Conservation (phyloP, 92 coral and sea anemone species). For the Zoanthus solanderi region DNA sequence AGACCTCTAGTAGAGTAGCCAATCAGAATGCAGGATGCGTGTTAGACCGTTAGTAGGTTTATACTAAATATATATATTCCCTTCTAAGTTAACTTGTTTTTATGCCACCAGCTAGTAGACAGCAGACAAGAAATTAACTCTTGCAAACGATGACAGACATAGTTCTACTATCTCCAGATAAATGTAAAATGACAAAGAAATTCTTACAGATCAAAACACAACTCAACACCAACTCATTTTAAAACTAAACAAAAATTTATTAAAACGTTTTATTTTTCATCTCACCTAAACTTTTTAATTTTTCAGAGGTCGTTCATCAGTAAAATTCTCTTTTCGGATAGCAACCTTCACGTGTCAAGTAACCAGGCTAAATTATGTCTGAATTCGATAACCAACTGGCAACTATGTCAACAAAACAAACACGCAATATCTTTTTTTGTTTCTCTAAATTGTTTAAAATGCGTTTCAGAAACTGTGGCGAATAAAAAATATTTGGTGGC, state of each 20-base stretch:
- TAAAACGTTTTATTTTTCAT: not conserved
- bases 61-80: no score
- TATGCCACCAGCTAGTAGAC: no score
- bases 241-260: not conserved
- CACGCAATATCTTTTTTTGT: not conserved
- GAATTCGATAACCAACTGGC: not conserved
- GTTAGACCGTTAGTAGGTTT: no score
- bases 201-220: no score
- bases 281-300: not conserved
- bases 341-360: conserved; percentile 37
- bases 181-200: no score
- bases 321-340: not conserved
- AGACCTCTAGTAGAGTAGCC: no score
- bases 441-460: not conserved
- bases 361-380: not conserved
- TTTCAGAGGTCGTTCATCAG: not conserved
- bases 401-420: conserved; percentile 14
- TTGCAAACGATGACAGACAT: no score
- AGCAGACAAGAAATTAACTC: no score
- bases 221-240: not conserved
- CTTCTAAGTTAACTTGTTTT: no score
- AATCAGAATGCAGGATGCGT: no score
- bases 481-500: not conserved
- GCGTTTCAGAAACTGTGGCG: conserved; percentile 5
- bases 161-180: no score